These are phyloP conservation scores for Cavia aperea DNA, from an alignment of 2,113 vertebrate species.

Conservation along the genomic window DNA sequence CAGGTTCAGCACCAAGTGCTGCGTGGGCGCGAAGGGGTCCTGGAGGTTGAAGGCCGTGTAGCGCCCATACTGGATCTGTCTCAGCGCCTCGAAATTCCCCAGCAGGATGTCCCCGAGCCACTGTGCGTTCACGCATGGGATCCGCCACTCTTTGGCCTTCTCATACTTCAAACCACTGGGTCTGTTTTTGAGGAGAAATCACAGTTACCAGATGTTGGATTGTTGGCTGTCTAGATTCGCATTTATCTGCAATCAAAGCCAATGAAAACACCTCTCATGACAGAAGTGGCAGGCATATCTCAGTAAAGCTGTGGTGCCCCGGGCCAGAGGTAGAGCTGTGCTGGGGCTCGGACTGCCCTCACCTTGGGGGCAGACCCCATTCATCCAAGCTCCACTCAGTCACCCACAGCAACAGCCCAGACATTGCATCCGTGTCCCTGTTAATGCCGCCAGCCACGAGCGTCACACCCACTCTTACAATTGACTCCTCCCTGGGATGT, in stretches of 20 bases:
- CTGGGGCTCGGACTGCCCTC: accelerated
- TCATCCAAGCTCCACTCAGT: too few relatives aligned
- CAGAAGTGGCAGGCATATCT: neutral
- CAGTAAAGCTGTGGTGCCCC: accelerated
- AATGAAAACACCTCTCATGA: too few relatives aligned
- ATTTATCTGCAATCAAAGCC: neutral
- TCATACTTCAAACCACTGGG: constrained; percentile 92
- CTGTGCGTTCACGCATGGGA: constrained; percentile 93
- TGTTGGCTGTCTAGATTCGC: accelerated
- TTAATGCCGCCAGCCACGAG: accelerated
- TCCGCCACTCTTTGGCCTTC: constrained; percentile 97
- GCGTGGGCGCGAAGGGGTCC: constrained; percentile 89
- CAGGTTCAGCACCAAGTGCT: constrained; percentile 86
- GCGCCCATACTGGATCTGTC: constrained; percentile 89
- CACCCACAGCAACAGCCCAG: too few relatives aligned
- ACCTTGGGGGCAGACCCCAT: neutral
- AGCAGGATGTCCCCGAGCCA: constrained; percentile 96
- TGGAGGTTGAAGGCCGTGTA: constrained; percentile 86
- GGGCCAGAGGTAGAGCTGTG: accelerated
- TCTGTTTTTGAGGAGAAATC: constrained; percentile 68
- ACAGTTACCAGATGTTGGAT: neutral
- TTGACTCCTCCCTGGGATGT: too few relatives aligned
- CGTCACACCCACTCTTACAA: neutral
- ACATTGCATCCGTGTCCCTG: neutral
- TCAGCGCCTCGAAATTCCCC: constrained; percentile 90